Base-by-base conservation (phyloP, 2,113 vertebrate genomes). In the Ailurus styani region DNA sequence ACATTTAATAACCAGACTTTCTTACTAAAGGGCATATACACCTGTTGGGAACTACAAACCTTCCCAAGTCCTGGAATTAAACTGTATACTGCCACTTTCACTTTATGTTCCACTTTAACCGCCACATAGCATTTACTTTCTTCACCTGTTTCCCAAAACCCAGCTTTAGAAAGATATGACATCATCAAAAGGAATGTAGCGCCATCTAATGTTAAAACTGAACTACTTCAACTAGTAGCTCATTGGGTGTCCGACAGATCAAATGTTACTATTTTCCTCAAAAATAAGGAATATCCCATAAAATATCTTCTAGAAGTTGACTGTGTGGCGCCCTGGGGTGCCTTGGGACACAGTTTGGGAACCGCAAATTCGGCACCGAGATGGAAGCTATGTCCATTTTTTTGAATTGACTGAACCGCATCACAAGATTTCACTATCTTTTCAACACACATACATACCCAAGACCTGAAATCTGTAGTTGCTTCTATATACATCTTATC, bases 111-210 rank as follows among this genome's bases (percentile, higher is more conserved):
- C 57, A 68, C 21, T 83, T 14, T 31, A 57, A 52, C 13, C 68
- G 54, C 25, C 54, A 54, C 3, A 17, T 0, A 72, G 29, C 14
- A 62, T 29, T 86, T 42, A 6, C 42, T 37, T 73, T 88, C 85
- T 73, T 47, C 42, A 62, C 25, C 29, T 64, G 45, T 23, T 13
- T 70, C 88, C 77, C 25, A 54, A 75, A 87, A 13, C 34, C 10
- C 68, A 93, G 57, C 20, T 60, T 94, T 77, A n/a, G 62, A 81
- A 88, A 82, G 57, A 66, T 70, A 95, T 95, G 97, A 95, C 93
- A 97, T 95, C 96, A 95, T 91, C 97, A 97, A 98, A 96, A 98
- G 97, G 97, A 98, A 98, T 45, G 91, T 84, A 98, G 95, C 83
- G 78, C 98, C 98, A 97, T 88, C 98, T 98, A 97, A 98, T 95